Conservation (phyloP, 2,797 vertebrate species). For the Eleutherodactylus coqui region DNA sequence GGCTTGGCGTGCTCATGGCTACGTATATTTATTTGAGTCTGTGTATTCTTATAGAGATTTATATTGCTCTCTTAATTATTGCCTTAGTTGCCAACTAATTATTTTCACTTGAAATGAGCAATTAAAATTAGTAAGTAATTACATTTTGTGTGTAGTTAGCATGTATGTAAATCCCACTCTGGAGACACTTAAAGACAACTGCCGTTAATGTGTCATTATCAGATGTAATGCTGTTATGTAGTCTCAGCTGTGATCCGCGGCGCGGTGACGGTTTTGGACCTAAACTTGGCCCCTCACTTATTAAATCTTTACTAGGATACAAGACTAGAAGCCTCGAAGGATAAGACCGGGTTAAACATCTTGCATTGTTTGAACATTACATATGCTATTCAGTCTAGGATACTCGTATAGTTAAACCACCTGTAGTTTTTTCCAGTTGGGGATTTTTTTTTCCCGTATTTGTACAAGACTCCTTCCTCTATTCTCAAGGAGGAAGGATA, state of each 20-base stretch:
- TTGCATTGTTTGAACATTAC: not conserved
- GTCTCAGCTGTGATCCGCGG: slow-evolving; percentile 50
- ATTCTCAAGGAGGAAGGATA: too few relatives aligned
- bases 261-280: slow-evolving; percentile 47
- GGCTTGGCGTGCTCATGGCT: slow-evolving; percentile 30
- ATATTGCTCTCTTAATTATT: slow-evolving; percentile 59
- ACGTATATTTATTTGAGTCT: slow-evolving; percentile 41
- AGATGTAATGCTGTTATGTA: slow-evolving; percentile 48
- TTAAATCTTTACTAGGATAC: not conserved
- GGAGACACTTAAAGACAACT: slow-evolving; percentile 64
- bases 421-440: not conserved
- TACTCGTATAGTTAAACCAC: not conserved
- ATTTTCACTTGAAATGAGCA: slow-evolving; percentile 64
- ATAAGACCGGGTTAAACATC: not conserved
- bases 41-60: slow-evolving; percentile 61
- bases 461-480: too few relatives aligned
- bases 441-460: too few relatives aligned
- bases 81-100: slow-evolving; percentile 62
- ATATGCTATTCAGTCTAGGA: not conserved
- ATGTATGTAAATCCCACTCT: slow-evolving; percentile 64
- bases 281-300: slow-evolving; percentile 29
- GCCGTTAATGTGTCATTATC: slow-evolving; percentile 60
- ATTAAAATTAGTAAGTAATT: slow-evolving; percentile 65
- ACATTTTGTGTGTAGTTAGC: slow-evolving; percentile 64
- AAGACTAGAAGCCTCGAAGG: not conserved